A percentile compares a stretch with the other conserved stretches of the same genome.
Evolutionary conservation across 2,113 vertebrate genomes (phyloP).

Genomic region (Uropsilus gracilis): DNA sequence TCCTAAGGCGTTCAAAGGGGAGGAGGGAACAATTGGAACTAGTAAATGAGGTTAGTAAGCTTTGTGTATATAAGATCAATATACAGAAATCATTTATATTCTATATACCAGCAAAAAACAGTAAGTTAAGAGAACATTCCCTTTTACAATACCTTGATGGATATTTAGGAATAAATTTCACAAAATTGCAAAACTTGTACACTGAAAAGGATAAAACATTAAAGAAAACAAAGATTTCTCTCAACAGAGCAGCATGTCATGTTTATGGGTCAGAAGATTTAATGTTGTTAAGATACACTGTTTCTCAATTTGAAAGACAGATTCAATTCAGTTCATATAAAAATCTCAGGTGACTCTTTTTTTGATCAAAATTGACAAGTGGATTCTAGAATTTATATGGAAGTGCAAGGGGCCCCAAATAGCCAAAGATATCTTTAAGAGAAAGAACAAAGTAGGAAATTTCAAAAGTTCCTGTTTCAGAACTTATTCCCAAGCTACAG

Average conservation of each 20-base stretch:
- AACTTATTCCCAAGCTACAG: neutral
- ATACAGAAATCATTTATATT: neutral
- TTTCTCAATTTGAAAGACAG: neutral
- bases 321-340: neutral
- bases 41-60: neutral
- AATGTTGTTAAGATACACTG: neutral
- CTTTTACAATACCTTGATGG: neutral
- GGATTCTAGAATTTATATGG: slow-evolving; percentile 9
- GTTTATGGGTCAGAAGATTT: neutral
- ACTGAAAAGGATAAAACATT: neutral
- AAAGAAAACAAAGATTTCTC: neutral
- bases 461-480: neutral
- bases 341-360: neutral
- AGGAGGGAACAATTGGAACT: neutral
- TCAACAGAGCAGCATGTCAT: neutral
- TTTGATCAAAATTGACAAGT: neutral
- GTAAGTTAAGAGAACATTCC: neutral
- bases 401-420: neutral
- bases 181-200: neutral
- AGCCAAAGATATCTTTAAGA: neutral
- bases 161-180: slow-evolving; percentile 3
- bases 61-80: neutral
- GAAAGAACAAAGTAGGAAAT: neutral
- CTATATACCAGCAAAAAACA: neutral
- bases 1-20: neutral